phyloP scores from a whole-genome alignment of 2,797 vertebrate species.

The Uromys caudimaculatus region DNA sequence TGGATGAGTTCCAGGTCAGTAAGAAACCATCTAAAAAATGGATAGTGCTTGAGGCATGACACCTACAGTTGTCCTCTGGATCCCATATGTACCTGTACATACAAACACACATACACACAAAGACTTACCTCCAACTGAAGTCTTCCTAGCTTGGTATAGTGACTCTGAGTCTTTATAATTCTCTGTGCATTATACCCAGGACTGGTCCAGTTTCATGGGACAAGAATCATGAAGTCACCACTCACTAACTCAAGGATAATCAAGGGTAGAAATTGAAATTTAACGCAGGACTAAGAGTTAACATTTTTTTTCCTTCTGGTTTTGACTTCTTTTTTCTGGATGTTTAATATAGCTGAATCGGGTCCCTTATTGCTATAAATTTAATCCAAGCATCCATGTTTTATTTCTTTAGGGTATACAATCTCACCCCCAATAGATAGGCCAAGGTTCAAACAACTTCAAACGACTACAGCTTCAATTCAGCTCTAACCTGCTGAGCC shows the following conservation, averaged over 20 bases:
- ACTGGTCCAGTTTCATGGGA: neutral
- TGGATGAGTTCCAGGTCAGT: neutral
- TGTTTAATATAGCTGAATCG: neutral
- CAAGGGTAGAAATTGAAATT: neutral
- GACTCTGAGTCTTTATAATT: neutral
- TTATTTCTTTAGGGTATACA: neutral
- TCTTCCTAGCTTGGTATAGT: neutral
- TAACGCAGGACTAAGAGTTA: neutral
- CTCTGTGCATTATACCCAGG: neutral
- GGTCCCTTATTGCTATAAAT: neutral
- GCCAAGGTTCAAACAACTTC: neutral
- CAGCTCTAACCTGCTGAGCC: neutral
- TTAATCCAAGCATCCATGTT: neutral
- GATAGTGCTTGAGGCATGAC: neutral
- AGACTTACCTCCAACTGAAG: neutral
- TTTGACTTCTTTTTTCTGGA: slow-evolving; percentile 21
- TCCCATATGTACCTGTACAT: neutral
- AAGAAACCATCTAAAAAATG: neutral
- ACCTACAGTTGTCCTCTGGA: neutral
- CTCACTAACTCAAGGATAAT: neutral
- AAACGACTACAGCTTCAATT: neutral
- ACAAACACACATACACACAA: neutral
- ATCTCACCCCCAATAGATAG: neutral
- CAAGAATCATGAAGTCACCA: neutral
- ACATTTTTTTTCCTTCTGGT: neutral